Evolutionary conservation across 2,113 vertebrate species (phyloP).

Genomic region (Melanerpes aurifrons): DNA sequence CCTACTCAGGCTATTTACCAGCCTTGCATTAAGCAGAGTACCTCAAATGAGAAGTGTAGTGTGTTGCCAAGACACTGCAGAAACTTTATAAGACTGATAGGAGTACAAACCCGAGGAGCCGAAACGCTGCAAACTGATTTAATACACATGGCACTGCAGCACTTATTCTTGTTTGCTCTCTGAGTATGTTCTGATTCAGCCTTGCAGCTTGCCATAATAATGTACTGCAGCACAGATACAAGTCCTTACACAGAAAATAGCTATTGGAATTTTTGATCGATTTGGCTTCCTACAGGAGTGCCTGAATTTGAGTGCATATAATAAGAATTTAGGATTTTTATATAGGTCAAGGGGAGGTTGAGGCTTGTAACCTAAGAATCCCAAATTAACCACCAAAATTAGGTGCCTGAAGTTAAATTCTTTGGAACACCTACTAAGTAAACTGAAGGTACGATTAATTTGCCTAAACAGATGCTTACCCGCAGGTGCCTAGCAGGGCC

Average conservation of each 20-base stretch:
- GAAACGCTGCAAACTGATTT: background rate
- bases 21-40: background rate
- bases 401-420: background rate
- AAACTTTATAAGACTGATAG: conserved; percentile 10
- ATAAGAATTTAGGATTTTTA: background rate
- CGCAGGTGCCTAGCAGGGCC: background rate
- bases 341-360: background rate
- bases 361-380: background rate
- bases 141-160: background rate
- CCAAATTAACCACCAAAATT: background rate
- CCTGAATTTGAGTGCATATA: background rate
- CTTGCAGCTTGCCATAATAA: conserved; percentile 9
- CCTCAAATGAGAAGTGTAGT: conserved; percentile 7
- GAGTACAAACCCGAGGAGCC: background rate
- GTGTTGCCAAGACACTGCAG: conserved; percentile 20
- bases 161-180: conserved; percentile 31
- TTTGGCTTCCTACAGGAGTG: background rate
- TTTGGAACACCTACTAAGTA: background rate
- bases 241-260: background rate
- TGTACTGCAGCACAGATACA: background rate
- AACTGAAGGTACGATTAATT: background rate
- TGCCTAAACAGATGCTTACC: background rate
- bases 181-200: background rate
- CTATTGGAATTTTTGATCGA: conserved; percentile 6
- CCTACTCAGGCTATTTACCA: conserved; percentile 37